Evolutionary conservation across 2,797 vertebrate genomes (phyloP).

Genomic region (Rousettus madagascariensis): DNA sequence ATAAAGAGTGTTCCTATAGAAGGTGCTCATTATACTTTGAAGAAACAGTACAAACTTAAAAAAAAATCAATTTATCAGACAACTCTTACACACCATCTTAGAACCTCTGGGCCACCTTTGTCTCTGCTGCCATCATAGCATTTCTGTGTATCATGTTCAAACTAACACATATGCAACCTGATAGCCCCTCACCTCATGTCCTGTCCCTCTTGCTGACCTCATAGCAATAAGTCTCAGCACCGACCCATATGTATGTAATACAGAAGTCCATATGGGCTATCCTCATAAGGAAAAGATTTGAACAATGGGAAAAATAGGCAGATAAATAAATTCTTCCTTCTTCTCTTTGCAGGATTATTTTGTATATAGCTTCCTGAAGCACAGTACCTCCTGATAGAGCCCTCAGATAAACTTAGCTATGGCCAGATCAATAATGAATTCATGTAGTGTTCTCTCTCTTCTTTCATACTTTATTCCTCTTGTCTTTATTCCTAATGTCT

Average conservation of each 20-base stretch:
- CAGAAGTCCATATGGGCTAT: not conserved
- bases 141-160: not conserved
- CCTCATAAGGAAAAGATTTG: not conserved
- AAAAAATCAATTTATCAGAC: not conserved
- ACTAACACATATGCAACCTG: not conserved
- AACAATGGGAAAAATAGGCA: not conserved
- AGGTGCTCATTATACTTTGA: not conserved
- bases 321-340: not conserved
- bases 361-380: not conserved
- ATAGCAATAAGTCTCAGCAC: not conserved
- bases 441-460: not conserved
- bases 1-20: not conserved
- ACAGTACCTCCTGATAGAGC: not conserved
- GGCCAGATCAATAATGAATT: not conserved
- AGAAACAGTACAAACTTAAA: not conserved
- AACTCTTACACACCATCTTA: not conserved
- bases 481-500: not conserved
- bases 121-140: not conserved
- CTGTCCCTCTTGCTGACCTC: not conserved
- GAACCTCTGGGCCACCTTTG: not conserved
- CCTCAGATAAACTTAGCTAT: not conserved
- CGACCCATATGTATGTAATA: fast-evolving
- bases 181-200: fast-evolving
- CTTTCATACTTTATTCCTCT: not conserved
- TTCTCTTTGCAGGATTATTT: not conserved